Evolutionary conservation across 2,113 vertebrate genomes (phyloP).

Genomic region (Carollia perspicillata): DNA sequence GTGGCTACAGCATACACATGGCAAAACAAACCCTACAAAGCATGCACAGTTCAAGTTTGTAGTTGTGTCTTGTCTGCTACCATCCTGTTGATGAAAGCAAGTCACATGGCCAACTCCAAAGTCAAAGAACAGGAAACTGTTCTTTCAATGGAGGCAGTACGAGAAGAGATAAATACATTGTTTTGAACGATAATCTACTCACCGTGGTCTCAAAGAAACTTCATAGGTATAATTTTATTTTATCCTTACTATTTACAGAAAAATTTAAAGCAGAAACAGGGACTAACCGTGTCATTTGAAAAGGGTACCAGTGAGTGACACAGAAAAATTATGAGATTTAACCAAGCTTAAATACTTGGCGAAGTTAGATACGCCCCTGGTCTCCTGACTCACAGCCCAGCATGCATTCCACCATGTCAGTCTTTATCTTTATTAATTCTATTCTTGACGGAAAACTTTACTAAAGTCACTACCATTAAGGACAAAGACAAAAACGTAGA

Average conservation of each 20-base stretch:
- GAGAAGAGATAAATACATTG: not conserved
- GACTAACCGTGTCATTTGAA: not conserved
- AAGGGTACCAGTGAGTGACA: not conserved
- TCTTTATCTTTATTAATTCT: not conserved
- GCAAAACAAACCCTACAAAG: not conserved
- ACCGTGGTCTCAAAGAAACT: not conserved
- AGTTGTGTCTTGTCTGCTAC: not conserved
- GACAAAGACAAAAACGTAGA: slow-evolving; percentile 12
- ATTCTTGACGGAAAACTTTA: not conserved
- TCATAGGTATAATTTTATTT: not conserved
- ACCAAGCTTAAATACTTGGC: not conserved
- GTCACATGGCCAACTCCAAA: not conserved
- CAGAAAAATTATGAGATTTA: not conserved
- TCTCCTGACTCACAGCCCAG: not conserved
- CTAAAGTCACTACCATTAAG: not conserved
- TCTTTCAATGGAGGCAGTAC: not conserved
- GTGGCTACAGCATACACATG: not conserved
- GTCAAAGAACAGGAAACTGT: slow-evolving; percentile 17
- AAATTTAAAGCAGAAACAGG: not conserved
- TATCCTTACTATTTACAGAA: not conserved
- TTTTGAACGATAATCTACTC: not conserved
- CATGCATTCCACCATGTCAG: not conserved
- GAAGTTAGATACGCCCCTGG: not conserved
- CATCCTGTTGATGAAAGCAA: not conserved
- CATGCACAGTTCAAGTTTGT: not conserved